Evolutionary conservation across 1,140 invertebrate species (phyloP).

Genomic region (Paraescarpia echinospica): DNA sequence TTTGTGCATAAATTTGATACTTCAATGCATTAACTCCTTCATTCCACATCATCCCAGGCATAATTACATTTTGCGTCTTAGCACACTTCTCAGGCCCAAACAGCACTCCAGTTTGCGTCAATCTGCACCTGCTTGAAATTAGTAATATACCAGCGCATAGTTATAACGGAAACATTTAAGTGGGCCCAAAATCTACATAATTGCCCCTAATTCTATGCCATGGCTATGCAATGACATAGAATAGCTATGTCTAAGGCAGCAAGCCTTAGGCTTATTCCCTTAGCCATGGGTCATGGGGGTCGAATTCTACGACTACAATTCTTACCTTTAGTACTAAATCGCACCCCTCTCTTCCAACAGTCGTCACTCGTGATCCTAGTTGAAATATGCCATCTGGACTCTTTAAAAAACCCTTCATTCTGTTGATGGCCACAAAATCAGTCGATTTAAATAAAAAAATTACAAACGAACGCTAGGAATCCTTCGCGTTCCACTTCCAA

Average conservation of each 20-base stretch:
- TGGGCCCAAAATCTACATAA: no score
- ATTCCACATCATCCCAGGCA: background rate
- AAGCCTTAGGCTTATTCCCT: no score
- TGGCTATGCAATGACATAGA: no score
- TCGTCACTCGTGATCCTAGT: conserved; percentile 51
- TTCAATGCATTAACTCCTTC: conserved; percentile 7
- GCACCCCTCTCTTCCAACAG: conserved; percentile 56
- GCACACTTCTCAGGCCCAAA: no score
- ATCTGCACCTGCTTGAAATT: no score
- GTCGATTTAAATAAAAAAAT: background rate
- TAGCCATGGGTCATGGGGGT: no score
- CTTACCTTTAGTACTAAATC: conserved; percentile 55
- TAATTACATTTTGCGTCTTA: no score
- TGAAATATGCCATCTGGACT: conserved; percentile 46
- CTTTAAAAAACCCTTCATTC: conserved; percentile 53
- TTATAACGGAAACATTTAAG: no score
- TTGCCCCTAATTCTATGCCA: no score
- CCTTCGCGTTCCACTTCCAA: background rate
- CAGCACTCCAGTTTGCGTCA: no score
- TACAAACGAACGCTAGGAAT: conserved; percentile 1
- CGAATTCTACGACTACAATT: background rate
- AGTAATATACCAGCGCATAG: no score
- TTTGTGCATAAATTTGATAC: conserved; percentile 5
- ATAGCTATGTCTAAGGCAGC: no score
- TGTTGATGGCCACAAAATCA: background rate